A percentile compares a stretch with the other conserved stretches of the same genome.
These are phyloP conservation scores for Lethenteron reissneri DNA, from an alignment of 2,113 vertebrate genomes.

Conservation along the genomic window DNA sequence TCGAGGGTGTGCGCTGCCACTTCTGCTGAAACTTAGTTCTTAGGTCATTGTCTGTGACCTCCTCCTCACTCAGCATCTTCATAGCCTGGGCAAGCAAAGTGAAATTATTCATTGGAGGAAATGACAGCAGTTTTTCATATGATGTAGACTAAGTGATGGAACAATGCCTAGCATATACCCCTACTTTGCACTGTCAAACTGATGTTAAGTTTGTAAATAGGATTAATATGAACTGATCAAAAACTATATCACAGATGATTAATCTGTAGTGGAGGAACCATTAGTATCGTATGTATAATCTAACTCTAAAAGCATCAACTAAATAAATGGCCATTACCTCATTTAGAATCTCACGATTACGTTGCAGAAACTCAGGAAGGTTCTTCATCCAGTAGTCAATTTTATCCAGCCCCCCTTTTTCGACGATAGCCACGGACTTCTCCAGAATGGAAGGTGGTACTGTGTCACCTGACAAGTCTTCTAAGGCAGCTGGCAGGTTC, in stretches of 20 bases:
- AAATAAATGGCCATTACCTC: conserved; percentile 32
- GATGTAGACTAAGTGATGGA: background rate
- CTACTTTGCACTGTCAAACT: too few species aligned
- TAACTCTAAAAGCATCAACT: too few species aligned
- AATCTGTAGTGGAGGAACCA: too few species aligned
- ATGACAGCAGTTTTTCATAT: background rate
- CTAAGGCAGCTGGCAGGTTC: conserved; percentile 83
- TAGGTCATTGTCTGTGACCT: conserved; percentile 70
- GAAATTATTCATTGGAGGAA: too few species aligned
- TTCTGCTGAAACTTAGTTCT: conserved; percentile 76
- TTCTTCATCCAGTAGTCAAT: conserved; percentile 80
- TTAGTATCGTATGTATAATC: too few species aligned
- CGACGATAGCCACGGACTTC: conserved; percentile 54
- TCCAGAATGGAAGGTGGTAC: conserved; percentile 80
- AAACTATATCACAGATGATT: too few species aligned
- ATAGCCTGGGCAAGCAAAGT: conserved; percentile 32
- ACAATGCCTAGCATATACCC: too few species aligned
- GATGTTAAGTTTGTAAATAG: too few species aligned
- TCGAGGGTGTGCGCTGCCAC: conserved; percentile 83
- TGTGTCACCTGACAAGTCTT: conserved; percentile 79
- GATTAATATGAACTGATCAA: too few species aligned
- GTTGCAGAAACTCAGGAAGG: conserved; percentile 68
- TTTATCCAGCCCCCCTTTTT: conserved; percentile 72
- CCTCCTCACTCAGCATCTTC: conserved; percentile 67
- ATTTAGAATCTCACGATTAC: conserved; percentile 82